Evolutionary conservation across 2,888 invertebrate genomes (phyloP), one percentile per base, ranked within the genome.

Genomic region (Meliscaeva auricollis): DNA sequence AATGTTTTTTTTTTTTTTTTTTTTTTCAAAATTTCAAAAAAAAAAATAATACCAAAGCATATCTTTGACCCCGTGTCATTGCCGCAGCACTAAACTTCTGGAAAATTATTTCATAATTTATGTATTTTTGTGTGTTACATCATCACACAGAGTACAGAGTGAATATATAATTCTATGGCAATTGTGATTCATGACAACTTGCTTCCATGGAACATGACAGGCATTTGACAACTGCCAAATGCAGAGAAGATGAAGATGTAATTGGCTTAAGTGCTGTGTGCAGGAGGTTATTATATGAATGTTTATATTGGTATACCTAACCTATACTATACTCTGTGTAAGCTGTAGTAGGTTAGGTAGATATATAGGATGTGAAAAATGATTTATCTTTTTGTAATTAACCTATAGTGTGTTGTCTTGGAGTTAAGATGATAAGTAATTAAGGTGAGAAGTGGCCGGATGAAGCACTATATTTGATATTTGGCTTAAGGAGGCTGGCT

Each of bases 141-240:
- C 60, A 48, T 15, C 1, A 2, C 44, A 32, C 32, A 38, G 35
- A 38, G 9, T n/a, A n/a, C n/a, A 32, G n/a, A 15, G 8, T 15
- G 44, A 30, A 62, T 44, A 44, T 2, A 44, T 44, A 62, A 62
- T 62, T 62, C 44, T 30, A 62, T 62, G 62, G 62, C 46, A 64
- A 66, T 66, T 66, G 66, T 66, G 48, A 66, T 66, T 66, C 66
- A 66, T 66, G 66, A 66, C 66, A 66, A 48, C 66, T 50, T 64
- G 46, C n/a, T 50, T 66, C 66, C n/a, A 17, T 50, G 35, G 48
- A 64, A 46, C 48, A 48, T 64, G 50, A 66, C 66, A 50, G 35
- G 48, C 50, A 66, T 66, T 66, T 66, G 66, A 50, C 48, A 50
- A 66, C 66, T 66, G 66, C 50, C 66, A 48, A 66, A 66, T 35